Evolutionary conservation across 1,140 invertebrate species (phyloP).

Genomic region (Nasonia giraulti): DNA sequence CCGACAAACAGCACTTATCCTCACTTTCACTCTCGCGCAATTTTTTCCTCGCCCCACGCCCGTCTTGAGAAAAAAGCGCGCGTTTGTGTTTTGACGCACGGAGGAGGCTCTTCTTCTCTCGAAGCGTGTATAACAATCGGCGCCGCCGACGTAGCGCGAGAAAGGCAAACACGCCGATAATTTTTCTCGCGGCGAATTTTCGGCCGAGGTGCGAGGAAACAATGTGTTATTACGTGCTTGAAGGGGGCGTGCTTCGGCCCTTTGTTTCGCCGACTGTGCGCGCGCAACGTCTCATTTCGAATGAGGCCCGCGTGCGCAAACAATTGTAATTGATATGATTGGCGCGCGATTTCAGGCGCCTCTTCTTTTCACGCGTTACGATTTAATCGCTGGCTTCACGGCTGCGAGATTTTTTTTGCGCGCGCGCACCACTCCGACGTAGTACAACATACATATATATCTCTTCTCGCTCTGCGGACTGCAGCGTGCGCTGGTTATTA

Average conservation of each 20-base stretch:
- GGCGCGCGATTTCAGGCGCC: slow-evolving; percentile 32
- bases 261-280: not conserved
- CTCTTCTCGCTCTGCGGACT: not conserved
- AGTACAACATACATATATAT: too few species aligned
- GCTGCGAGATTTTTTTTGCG: too few species aligned
- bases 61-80: not conserved
- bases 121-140: not conserved
- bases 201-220: slow-evolving; percentile 14
- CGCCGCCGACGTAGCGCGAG: not conserved
- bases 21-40: slow-evolving; percentile 32
- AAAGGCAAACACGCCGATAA: slow-evolving; percentile 28
- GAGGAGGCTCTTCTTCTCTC: not conserved
- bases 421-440: not conserved
- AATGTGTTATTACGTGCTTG: slow-evolving; percentile 50
- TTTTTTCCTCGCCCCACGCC: not conserved
- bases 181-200: slow-evolving; percentile 25
- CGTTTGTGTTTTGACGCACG: not conserved
- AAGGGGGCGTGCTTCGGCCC: slow-evolving; percentile 31
- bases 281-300: slow-evolving; percentile 38
- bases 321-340: slow-evolving; percentile 49
- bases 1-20: not conserved
- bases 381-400: slow-evolving; percentile 19
- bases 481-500: not conserved
- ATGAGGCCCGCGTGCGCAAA: not conserved
- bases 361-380: slow-evolving; percentile 36